Conservation (phyloP, 2,888 invertebrate species). For the Empis stercorea region DNA sequence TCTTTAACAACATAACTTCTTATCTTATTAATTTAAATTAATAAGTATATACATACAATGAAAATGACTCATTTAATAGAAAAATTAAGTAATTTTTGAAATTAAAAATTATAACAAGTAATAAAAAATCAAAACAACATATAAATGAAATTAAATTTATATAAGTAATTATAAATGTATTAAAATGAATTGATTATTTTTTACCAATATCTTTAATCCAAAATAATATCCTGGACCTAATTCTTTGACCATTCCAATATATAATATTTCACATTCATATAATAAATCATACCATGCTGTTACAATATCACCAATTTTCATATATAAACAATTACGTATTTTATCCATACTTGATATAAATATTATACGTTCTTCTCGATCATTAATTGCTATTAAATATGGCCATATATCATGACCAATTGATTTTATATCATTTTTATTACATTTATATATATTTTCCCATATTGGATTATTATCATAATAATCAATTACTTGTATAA, state of each 20-base stretch:
- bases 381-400: conserved; percentile 39
- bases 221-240: conserved; percentile 41
- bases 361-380: conserved; percentile 39
- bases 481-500: conserved; percentile 24
- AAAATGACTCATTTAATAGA: conserved; percentile 5
- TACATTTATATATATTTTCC: conserved; percentile 26
- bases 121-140: not conserved
- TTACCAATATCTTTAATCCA: conserved; percentile 44
- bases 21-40: not conserved
- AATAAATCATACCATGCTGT: conserved; percentile 10
- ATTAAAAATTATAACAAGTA: conserved; percentile 2
- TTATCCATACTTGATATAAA: conserved; percentile 36
- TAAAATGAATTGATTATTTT: conserved; percentile 9
- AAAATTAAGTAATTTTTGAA: conserved; percentile 5
- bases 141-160: conserved; percentile 4
- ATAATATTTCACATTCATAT: conserved; percentile 38
- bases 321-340: conserved; percentile 34
- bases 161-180: no score
- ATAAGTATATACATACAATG: no score
- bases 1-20: not conserved
- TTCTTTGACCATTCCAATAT: conserved; percentile 41
- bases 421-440: conserved; percentile 16
- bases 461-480: conserved; percentile 18
- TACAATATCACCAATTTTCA: conserved; percentile 27
- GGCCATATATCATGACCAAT: conserved; percentile 36